Evolutionary conservation across 1,140 invertebrate species (phyloP).

Genomic region (Polyergus mexicanus): DNA sequence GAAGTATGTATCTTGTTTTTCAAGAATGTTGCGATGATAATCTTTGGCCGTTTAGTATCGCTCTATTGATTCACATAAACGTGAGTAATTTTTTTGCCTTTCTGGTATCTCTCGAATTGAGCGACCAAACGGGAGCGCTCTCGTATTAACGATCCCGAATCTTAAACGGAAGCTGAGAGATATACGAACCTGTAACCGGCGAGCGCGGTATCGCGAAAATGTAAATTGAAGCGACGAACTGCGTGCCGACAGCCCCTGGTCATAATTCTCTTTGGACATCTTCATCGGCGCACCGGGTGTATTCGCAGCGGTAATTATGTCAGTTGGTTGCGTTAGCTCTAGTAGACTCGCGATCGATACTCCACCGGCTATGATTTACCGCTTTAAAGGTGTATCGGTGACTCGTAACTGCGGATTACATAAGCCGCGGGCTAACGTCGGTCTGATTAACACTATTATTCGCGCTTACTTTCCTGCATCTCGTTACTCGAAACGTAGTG

Average conservation of each 20-base stretch:
- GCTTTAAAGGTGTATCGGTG: conserved; percentile 32
- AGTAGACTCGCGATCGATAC: conserved; percentile 38
- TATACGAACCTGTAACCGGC: conserved; percentile 35
- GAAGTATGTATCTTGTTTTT: background rate
- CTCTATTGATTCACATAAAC: conserved; percentile 22
- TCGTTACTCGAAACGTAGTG: conserved; percentile 14
- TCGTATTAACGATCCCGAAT: conserved; percentile 27
- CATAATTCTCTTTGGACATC: conserved; percentile 68
- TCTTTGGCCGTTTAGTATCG: conserved; percentile 31
- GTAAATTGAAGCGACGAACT: conserved; percentile 71
- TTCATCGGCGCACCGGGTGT: conserved; percentile 62
- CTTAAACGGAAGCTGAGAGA: conserved; percentile 53
- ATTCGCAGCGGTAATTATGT: conserved; percentile 65
- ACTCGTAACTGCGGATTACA: conserved; percentile 34
- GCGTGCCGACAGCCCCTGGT: conserved; percentile 37
- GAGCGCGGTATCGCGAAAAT: conserved; percentile 49
- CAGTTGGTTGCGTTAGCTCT: conserved; percentile 34
- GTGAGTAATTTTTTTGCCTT: conserved; percentile 53
- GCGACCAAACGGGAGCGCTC: too few species aligned
- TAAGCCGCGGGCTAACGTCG: conserved; percentile 10
- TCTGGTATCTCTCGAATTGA: conserved; percentile 30
- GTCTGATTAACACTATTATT: conserved; percentile 52
- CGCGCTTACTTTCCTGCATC: conserved; percentile 42
- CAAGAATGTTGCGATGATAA: conserved; percentile 40
- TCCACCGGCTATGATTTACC: conserved; percentile 41